Percentiles rank a stretch among this genome's conserved stretches.
Conservation (phyloP, 1,140 invertebrate genomes). For the Pogonomyrmex californicus region DNA sequence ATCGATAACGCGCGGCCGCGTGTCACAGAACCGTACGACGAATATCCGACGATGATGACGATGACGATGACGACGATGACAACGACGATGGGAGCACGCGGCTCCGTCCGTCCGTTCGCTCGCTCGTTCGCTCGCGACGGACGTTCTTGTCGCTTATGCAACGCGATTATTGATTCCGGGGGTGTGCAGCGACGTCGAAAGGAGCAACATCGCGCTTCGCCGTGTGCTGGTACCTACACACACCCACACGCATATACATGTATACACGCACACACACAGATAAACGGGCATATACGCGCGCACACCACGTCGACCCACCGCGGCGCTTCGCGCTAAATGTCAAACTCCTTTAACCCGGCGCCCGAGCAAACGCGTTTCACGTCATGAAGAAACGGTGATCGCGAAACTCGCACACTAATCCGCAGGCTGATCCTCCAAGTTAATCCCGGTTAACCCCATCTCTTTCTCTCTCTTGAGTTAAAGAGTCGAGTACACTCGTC, state of each 20-base stretch:
- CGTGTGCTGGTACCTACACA: slow-evolving; percentile 42
- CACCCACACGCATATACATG: neutral
- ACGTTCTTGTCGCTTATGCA: slow-evolving; percentile 61
- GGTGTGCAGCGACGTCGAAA: slow-evolving; percentile 57
- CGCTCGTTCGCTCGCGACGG: neutral
- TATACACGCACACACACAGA: neutral
- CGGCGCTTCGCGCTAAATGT: slow-evolving; percentile 59
- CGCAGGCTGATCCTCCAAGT: neutral
- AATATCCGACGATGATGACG: slow-evolving; percentile 4
- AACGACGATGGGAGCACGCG: slow-evolving; percentile 13
- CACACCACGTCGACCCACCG: slow-evolving; percentile 34
- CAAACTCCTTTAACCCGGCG: slow-evolving; percentile 55
- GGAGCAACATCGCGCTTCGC: slow-evolving; percentile 62
- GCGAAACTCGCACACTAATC: neutral
- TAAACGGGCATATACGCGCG: neutral
- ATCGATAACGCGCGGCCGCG: slow-evolving; percentile 49
- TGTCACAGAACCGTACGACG: neutral
- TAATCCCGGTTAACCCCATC: slow-evolving; percentile 1
- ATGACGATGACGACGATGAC: slow-evolving; percentile 3
- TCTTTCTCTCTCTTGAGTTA: neutral
- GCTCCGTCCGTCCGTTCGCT: too few species aligned
- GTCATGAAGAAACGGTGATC: slow-evolving; percentile 5
- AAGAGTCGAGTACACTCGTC: slow-evolving; percentile 8
- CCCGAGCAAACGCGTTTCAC: neutral
- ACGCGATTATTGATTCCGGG: slow-evolving; percentile 61